These are phyloP conservation scores for Phragmatobia fuliginosa DNA, from an alignment of 2,888 invertebrate species.

Conservation along the genomic window DNA sequence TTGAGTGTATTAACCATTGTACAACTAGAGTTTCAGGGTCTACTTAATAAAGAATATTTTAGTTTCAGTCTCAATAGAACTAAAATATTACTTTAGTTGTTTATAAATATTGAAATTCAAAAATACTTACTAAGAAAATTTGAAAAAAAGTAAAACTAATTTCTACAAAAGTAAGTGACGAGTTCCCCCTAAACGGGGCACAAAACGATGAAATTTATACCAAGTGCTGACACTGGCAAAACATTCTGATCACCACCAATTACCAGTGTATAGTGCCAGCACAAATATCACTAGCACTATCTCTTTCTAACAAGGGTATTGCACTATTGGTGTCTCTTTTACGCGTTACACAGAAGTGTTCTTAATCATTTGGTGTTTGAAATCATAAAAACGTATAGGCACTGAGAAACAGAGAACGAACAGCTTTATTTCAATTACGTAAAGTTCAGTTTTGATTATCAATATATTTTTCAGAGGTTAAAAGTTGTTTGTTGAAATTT, in stretches of 20 bases:
- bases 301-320: slow-evolving; percentile 34
- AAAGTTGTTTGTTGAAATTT: slow-evolving; percentile 18
- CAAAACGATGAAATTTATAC: slow-evolving; percentile 73
- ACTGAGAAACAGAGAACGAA: neutral
- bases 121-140: neutral
- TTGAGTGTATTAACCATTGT: no score
- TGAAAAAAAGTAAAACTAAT: slow-evolving; percentile 1
- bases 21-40: no score
- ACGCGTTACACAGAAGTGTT: slow-evolving; percentile 64
- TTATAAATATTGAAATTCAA: neutral
- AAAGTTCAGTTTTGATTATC: slow-evolving; percentile 40
- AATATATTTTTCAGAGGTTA: neutral
- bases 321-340: slow-evolving; percentile 50
- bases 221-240: slow-evolving; percentile 82
- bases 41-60: no score
- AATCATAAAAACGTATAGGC: slow-evolving; percentile 40
- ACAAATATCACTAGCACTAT: slow-evolving; percentile 63
- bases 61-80: neutral
- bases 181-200: slow-evolving; percentile 65
- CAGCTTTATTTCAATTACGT: neutral
- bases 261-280: slow-evolving; percentile 77
- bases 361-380: slow-evolving; percentile 64
- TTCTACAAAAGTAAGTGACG: slow-evolving; percentile 26
- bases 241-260: slow-evolving; percentile 85
- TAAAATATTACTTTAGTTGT: neutral